phyloP scores from a whole-genome alignment of 1,140 invertebrate species.

The Drosophila lowei region DNA sequence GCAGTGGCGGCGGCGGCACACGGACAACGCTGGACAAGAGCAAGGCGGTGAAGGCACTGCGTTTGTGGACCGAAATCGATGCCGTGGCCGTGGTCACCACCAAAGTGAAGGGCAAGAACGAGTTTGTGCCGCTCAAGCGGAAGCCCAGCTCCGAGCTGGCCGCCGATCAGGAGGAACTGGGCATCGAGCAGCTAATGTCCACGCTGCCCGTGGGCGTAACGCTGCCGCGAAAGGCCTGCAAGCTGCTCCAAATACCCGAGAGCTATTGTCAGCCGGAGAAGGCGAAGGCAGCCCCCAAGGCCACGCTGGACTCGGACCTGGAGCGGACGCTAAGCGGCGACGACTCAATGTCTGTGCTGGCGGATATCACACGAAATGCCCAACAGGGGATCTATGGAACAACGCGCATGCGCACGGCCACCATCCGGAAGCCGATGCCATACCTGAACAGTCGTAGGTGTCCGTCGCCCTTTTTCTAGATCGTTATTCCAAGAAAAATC shows the following conservation, averaged over 20 bases:
- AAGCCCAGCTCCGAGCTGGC: constrained; percentile 17
- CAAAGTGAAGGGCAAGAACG: constrained; percentile 59
- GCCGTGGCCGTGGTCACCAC: constrained; percentile 60
- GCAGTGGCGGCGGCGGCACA: constrained; percentile 24
- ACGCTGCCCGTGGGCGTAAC: constrained; percentile 58
- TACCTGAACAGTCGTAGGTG: constrained; percentile 81
- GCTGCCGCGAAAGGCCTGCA: constrained; percentile 72
- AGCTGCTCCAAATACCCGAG: constrained; percentile 77
- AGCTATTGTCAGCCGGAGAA: constrained; percentile 41
- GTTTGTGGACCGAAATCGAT: constrained; percentile 62
- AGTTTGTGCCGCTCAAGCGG: constrained; percentile 55
- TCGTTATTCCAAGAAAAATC: background rate
- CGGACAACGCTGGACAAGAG: constrained; percentile 47
- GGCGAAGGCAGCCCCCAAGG: constrained; percentile 33
- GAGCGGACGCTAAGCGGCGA: constrained; percentile 41
- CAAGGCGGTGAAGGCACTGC: constrained; percentile 53
- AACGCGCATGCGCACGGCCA: constrained; percentile 77
- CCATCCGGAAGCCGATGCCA: constrained; percentile 77
- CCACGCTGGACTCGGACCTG: constrained; percentile 56
- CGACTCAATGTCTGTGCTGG: constrained; percentile 36
- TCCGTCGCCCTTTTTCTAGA: constrained; percentile 15
- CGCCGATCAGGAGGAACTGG: constrained; percentile 45
- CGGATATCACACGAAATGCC: constrained; percentile 57
- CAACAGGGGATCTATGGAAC: constrained; percentile 73
- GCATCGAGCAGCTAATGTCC: constrained; percentile 70